Base-by-base conservation (phyloP, 2,797 vertebrate genomes). In the Antennarius maculatus region DNA sequence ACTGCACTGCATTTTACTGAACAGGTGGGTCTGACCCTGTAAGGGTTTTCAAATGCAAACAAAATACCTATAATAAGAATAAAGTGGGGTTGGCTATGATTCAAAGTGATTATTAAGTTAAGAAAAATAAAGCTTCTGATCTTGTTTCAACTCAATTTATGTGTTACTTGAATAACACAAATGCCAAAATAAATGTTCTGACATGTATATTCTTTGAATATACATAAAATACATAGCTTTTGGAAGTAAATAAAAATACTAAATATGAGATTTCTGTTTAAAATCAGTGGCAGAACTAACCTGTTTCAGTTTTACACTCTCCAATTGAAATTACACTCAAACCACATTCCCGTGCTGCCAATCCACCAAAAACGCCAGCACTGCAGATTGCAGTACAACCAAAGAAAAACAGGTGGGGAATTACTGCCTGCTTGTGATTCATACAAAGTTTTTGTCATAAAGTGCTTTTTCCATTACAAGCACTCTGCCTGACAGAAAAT, bases 381-480 rank as follows among this genome's bases (percentile, higher is more conserved):
- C 74, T 49, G 46, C 14, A 41, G 39, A 61, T 15, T 59, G 57
- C 61, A 64, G 43, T 53, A 47, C 31, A 62, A 74, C 66, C 18
- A 53, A 68, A 16, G 41, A 54, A 58, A 45, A 69, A 76, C 10
- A 76, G 50, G 18, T 61, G 55, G 23, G 71, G 64, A 45, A 69
- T 46, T 43, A 54, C 69, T 27, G 55, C 63, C 43, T 28, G 52
- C 73, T 56, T 55, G 67, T 58, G 53, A 23, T 34, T 18, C 15
- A 23, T 34, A n/a, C 15, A 66, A 51, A 61, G 70, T 45, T 70
- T 70, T 77, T 54, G 79, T 75, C 78, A 15, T 87, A 89, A 90
- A 89, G 85, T 90, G 88, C 86, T 46, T 28, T 79, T 71, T 74
- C 71, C 68, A 78, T 84, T 45, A 73, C 41, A 71, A 70, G 59